phyloP scores from a whole-genome alignment of 2,888 invertebrate species.

The Urechis unicinctus region DNA sequence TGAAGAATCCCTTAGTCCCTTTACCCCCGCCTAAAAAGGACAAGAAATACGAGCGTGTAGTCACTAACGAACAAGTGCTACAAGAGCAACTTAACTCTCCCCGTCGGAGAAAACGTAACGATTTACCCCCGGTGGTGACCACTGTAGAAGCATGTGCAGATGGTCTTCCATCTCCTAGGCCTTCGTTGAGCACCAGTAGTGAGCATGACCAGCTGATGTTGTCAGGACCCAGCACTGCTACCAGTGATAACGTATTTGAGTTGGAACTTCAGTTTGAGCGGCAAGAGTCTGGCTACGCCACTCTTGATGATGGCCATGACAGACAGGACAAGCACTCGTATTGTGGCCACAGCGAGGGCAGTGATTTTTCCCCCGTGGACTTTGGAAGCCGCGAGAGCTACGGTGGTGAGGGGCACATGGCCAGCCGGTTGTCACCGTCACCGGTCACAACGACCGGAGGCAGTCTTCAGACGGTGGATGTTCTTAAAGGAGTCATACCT shows the following conservation, averaged over 20 bases:
- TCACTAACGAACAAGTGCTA: neutral
- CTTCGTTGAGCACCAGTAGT: neutral
- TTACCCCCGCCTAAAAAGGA: neutral
- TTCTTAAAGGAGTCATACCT: too few relatives aligned
- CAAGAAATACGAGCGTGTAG: neutral
- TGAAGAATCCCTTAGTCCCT: neutral
- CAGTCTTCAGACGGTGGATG: too few relatives aligned
- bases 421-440: too few relatives aligned
- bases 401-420: too few relatives aligned
- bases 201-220: neutral
- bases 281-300: constrained; percentile 7
- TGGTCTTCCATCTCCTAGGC: neutral
- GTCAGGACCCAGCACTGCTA: neutral
- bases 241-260: neutral
- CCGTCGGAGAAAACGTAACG: neutral
- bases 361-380: too few relatives aligned
- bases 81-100: neutral
- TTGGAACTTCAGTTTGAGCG: neutral
- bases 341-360: neutral
- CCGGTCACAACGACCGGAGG: too few relatives aligned
- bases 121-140: neutral
- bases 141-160: too few relatives aligned
- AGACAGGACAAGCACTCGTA: neutral
- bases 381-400: too few relatives aligned
- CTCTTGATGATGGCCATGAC: constrained; percentile 3